Percentiles rank a stretch among this genome's conserved stretches.
phyloP scores from a whole-genome alignment of 2,888 invertebrate genomes.

The Dryadula phaetusa region DNA sequence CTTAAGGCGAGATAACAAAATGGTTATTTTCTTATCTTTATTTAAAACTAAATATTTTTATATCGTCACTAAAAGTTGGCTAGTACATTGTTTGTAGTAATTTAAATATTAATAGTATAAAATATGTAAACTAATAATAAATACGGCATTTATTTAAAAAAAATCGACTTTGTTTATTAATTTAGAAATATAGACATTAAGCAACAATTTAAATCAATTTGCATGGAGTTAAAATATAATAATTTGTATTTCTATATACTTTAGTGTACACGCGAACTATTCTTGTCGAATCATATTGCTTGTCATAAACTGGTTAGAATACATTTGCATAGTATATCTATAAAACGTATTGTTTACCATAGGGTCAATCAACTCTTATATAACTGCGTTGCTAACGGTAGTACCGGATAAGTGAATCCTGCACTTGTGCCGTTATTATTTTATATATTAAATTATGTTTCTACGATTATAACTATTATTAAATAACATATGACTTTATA shows the following conservation, averaged over 20 bases:
- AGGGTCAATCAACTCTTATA: constrained; percentile 45
- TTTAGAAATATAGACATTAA: too few species aligned
- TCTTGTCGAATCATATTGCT: neutral
- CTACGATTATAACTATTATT: neutral
- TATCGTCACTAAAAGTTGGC: too few species aligned
- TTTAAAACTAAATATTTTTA: neutral
- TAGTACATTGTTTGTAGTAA: too few species aligned
- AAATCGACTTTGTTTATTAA: too few species aligned
- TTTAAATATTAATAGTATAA: too few species aligned
- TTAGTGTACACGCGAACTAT: neutral
- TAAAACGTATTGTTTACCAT: constrained; percentile 39
- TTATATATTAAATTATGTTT: constrained; percentile 3
- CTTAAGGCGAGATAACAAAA: neutral
- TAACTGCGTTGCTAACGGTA: constrained; percentile 43
- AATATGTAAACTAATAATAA: too few species aligned
- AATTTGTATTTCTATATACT: neutral
- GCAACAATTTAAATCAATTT: too few species aligned
- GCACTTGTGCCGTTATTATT: constrained; percentile 49
- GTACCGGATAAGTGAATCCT: constrained; percentile 38
- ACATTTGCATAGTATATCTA: constrained; percentile 36
- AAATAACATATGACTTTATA: neutral
- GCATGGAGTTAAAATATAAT: too few species aligned
- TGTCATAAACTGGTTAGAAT: constrained; percentile 27
- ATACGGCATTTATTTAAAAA: too few species aligned
- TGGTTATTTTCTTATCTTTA: neutral